Percentiles rank a stretch among this genome's conserved stretches.
These are phyloP conservation scores for Erannis defoliaria DNA, from an alignment of 2,888 invertebrate genomes.

Conservation along the genomic window DNA sequence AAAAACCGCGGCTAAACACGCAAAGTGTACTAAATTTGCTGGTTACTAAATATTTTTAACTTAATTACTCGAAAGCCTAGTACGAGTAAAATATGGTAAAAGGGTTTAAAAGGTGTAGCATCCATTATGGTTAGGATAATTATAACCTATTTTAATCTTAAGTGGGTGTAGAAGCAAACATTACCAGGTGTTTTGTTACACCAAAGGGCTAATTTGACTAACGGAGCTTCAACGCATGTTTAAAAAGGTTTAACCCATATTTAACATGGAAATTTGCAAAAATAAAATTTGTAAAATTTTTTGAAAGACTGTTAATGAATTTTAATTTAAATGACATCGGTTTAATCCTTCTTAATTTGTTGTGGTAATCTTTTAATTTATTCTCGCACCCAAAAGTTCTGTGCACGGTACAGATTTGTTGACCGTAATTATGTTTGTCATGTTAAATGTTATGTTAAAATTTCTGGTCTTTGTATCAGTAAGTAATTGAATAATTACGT, in stretches of 20 bases:
- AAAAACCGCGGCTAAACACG: neutral
- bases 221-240: constrained; percentile 10
- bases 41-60: neutral
- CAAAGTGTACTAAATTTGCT: neutral
- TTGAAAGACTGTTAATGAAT: constrained; percentile 30
- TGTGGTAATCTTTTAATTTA: constrained; percentile 59
- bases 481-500: no score
- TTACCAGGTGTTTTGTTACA: constrained; percentile 24
- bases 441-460: constrained; percentile 44
- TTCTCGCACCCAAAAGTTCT: constrained; percentile 49
- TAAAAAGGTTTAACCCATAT: constrained; percentile 8
- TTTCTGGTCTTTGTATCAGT: neutral
- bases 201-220: constrained; percentile 18
- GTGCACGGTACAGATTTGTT: constrained; percentile 47
- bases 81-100: constrained; percentile 16
- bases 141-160: constrained; percentile 21
- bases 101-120: constrained; percentile 18
- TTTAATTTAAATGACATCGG: constrained; percentile 45
- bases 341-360: constrained; percentile 44
- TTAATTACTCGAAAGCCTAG: neutral
- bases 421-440: constrained; percentile 53
- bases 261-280: constrained; percentile 6
- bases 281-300: constrained; percentile 10
- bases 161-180: constrained; percentile 20
- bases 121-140: constrained; percentile 21